phyloP scores from a whole-genome alignment of 2,888 invertebrate genomes.

The Heliconius erato region DNA sequence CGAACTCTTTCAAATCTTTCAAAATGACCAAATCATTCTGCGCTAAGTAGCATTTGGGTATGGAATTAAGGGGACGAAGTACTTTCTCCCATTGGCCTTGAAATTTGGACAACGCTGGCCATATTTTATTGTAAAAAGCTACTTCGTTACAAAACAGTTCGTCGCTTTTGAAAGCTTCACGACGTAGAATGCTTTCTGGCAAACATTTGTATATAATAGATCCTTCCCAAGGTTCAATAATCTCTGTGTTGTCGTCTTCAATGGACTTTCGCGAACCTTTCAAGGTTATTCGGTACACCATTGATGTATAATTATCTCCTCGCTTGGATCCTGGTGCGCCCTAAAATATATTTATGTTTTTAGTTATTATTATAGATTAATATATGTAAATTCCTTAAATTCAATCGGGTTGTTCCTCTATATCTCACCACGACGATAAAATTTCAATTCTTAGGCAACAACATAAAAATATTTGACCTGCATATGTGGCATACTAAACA shows the following conservation, averaged over 20 bases:
- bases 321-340: constrained; percentile 89
- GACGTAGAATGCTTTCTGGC: constrained; percentile 87
- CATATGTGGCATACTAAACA: too few relatives aligned
- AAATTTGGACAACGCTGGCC: constrained; percentile 87
- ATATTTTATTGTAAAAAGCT: constrained; percentile 89
- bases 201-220: constrained; percentile 90
- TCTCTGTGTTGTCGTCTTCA: constrained; percentile 65
- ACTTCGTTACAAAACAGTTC: constrained; percentile 90
- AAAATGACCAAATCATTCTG: constrained; percentile 84
- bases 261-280: constrained; percentile 79
- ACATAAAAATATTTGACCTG: too few relatives aligned
- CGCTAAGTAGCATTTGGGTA: constrained; percentile 87
- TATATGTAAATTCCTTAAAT: background rate
- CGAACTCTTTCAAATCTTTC: constrained; percentile 87
- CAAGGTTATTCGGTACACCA: constrained; percentile 88
- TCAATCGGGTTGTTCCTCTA: too few relatives aligned
- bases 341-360: constrained; percentile 61
- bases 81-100: constrained; percentile 80
- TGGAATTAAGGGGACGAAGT: constrained; percentile 80
- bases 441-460: too few relatives aligned
- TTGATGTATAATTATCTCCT: constrained; percentile 91
- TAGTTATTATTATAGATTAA: background rate
- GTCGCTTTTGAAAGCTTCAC: constrained; percentile 91
- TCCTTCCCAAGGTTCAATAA: constrained; percentile 86
- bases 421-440: background rate